These are phyloP conservation scores for Parnassius smintheus DNA, from an alignment of 2,888 invertebrate genomes.

Conservation along the genomic window DNA sequence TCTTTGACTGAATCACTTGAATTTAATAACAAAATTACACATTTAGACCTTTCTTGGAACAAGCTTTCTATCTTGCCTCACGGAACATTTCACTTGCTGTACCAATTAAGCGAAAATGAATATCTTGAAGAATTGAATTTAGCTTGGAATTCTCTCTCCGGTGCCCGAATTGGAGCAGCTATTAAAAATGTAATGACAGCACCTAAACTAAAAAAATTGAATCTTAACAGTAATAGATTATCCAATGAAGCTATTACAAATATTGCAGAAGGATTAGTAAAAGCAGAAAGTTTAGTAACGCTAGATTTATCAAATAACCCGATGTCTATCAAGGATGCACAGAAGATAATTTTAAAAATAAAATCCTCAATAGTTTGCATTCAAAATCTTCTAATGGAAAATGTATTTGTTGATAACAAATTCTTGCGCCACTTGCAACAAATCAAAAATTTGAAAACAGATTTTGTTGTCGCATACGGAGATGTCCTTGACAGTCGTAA, in stretches of 20 bases:
- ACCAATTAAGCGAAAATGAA: constrained; percentile 44
- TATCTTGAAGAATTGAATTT: constrained; percentile 50
- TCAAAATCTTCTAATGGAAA: constrained; percentile 49
- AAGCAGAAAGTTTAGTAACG: constrained; percentile 46
- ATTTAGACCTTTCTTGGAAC: constrained; percentile 63
- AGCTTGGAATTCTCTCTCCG: constrained; percentile 55
- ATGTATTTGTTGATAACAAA: constrained; percentile 44
- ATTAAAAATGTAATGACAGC: constrained; percentile 43
- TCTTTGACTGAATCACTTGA: constrained; percentile 50
- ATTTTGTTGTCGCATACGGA: constrained; percentile 48
- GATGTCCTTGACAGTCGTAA: constrained; percentile 36
- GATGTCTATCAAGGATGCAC: constrained; percentile 47
- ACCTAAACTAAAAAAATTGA: constrained; percentile 42
- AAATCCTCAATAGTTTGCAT: constrained; percentile 42
- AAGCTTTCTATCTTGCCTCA: constrained; percentile 40
- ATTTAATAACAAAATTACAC: constrained; percentile 47
- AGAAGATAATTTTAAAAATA: constrained; percentile 44
- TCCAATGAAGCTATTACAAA: constrained; percentile 41
- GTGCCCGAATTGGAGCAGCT: constrained; percentile 43
- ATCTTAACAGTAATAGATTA: constrained; percentile 57
- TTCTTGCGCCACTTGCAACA: constrained; percentile 42
- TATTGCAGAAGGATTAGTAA: constrained; percentile 38
- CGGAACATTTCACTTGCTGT: constrained; percentile 44
- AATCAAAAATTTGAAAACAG: constrained; percentile 39
- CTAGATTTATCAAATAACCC: constrained; percentile 60